Evolutionary conservation across 2,113 vertebrate species (phyloP).

Genomic region (Nothocercus nigrocapillus): DNA sequence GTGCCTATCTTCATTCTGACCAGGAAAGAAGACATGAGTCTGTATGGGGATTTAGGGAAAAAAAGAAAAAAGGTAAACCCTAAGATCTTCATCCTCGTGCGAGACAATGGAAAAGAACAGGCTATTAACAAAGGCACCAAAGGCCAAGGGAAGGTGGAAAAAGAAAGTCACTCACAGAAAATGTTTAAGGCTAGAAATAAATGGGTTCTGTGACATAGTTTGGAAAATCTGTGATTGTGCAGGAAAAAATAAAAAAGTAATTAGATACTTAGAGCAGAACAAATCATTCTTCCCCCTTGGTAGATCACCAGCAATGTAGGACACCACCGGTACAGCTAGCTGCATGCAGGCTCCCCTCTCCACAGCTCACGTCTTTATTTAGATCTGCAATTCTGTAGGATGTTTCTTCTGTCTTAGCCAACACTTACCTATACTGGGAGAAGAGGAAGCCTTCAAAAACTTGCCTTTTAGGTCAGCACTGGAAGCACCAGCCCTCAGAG

Average conservation of each 20-base stretch:
- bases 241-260: conserved; percentile 3
- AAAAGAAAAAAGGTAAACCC: not conserved
- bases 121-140: not conserved
- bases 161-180: conserved; percentile 4
- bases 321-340: not conserved
- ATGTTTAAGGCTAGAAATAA: not conserved
- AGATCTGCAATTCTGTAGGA: not conserved
- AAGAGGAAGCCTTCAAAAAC: not conserved
- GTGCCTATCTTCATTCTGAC: not conserved
- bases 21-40: not conserved
- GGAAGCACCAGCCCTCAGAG: not conserved
- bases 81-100: not conserved
- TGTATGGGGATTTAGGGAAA: not conserved
- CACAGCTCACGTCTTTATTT: not conserved
- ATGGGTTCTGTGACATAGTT: conserved; percentile 27
- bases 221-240: conserved; percentile 8
- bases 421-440: not conserved
- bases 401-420: not conserved
- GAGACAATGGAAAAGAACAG: not conserved
- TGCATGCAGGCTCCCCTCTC: not conserved
- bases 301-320: conserved; percentile 19
- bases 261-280: conserved; percentile 29
- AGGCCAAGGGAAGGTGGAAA: conserved; percentile 28
- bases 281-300: conserved; percentile 6
- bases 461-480: not conserved